Conservation (phyloP, 2,888 invertebrate species). For the Acrobasis suavella region DNA sequence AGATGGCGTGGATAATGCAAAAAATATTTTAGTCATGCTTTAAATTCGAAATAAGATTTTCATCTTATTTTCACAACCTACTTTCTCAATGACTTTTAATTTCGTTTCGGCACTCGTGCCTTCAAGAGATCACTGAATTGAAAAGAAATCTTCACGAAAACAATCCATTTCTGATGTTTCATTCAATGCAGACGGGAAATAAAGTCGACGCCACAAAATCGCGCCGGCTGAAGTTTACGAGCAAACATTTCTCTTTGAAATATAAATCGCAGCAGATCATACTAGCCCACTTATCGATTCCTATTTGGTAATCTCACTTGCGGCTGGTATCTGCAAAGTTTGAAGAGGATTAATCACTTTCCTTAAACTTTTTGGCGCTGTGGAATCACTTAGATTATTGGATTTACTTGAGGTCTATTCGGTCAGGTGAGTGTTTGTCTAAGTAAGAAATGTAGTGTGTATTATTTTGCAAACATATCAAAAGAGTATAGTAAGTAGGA, state of each 20-base stretch:
- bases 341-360: slow-evolving; percentile 3
- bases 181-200: background rate
- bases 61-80: background rate
- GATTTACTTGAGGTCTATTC: background rate
- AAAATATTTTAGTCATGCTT: background rate
- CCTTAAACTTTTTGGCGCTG: background rate
- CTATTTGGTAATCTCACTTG: background rate
- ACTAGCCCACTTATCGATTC: background rate
- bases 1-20: background rate
- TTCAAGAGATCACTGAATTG: background rate
- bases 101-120: background rate
- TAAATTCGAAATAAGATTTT: background rate
- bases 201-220: slow-evolving; percentile 3
- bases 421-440: background rate
- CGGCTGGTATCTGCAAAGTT: slow-evolving; percentile 6
- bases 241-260: slow-evolving; percentile 19
- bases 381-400: slow-evolving; percentile 3
- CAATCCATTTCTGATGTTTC: background rate
- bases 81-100: background rate
- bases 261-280: slow-evolving; percentile 1
- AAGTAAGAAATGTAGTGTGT: too few relatives aligned
- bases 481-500: too few relatives aligned
- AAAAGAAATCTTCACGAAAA: background rate
- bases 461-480: too few relatives aligned
- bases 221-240: slow-evolving; percentile 15